These are phyloP conservation scores for Lamellibrachia luymesi DNA, from an alignment of 1,140 invertebrate genomes.

Conservation along the genomic window DNA sequence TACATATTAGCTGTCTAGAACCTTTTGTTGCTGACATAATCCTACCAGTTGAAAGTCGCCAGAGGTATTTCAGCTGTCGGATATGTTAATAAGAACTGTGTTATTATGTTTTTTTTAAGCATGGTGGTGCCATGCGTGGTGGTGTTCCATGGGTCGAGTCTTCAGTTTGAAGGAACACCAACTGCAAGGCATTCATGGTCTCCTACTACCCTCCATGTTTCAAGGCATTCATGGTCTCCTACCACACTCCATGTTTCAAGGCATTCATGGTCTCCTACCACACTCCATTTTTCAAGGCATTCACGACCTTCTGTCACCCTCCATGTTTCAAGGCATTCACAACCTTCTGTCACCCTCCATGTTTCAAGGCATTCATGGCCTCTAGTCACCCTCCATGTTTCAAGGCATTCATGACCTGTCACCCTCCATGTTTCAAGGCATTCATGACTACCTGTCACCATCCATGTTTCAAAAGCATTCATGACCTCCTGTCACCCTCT, in stretches of 20 bases:
- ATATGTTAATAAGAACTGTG: too few species aligned
- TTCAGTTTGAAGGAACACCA: conserved; percentile 55
- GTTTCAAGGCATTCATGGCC: conserved; percentile 44
- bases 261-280: conserved; percentile 52
- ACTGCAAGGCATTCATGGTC: conserved; percentile 54
- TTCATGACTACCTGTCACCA: too few species aligned
- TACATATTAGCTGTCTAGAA: too few species aligned
- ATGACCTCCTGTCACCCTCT: too few species aligned
- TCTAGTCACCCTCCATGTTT: conserved; percentile 48
- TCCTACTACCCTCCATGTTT: conserved; percentile 49
- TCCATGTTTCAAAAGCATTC: too few species aligned
- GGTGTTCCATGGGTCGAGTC: conserved; percentile 45
- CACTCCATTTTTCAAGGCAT: conserved; percentile 41
- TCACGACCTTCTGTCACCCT: conserved; percentile 52
- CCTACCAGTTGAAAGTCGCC: not conserved
- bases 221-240: conserved; percentile 48
- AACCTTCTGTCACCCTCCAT: conserved; percentile 16
- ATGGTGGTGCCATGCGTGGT: not conserved
- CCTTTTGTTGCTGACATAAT: not conserved
- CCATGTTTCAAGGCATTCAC: conserved; percentile 29
- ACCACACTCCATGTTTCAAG: conserved; percentile 42
- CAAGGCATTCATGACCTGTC: not conserved
- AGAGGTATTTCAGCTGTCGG: too few species aligned
- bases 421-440: too few species aligned
- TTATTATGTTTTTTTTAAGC: not conserved